phyloP scores from a whole-genome alignment of 2,888 invertebrate genomes.

The Theodoxus fluviatilis region DNA sequence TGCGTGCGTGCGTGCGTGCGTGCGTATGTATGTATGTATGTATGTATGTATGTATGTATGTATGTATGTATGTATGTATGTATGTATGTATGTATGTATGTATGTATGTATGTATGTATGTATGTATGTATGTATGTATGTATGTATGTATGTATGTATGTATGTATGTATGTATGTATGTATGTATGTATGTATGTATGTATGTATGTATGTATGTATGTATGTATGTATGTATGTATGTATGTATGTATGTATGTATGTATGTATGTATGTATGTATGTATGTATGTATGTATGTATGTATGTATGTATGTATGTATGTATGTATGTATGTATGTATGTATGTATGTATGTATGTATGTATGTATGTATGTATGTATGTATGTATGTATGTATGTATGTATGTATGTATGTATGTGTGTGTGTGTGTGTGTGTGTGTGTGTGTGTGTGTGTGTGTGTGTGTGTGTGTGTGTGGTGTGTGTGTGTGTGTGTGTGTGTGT shows the following conservation, averaged over 20 bases:
- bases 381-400: neutral
- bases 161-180: neutral
- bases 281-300: neutral
- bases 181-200: neutral
- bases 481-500: constrained; percentile 6
- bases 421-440: constrained; percentile 7
- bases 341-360: neutral
- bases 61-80: neutral
- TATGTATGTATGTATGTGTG: no score
- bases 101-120: constrained; percentile 11
- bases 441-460: constrained; percentile 21
- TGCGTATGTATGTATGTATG: neutral
- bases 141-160: constrained; percentile 10
- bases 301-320: neutral
- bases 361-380: neutral
- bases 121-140: constrained; percentile 18
- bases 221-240: neutral
- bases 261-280: constrained; percentile 12
- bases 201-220: no score
- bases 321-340: constrained; percentile 9
- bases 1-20: no score
- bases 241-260: neutral
- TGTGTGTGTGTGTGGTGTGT: constrained; percentile 18
- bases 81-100: neutral
- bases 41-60: neutral